Percentiles rank a stretch among this genome's conserved stretches.
Conservation (phyloP, 2,113 vertebrate species). For the Paradisaea rubra region DNA sequence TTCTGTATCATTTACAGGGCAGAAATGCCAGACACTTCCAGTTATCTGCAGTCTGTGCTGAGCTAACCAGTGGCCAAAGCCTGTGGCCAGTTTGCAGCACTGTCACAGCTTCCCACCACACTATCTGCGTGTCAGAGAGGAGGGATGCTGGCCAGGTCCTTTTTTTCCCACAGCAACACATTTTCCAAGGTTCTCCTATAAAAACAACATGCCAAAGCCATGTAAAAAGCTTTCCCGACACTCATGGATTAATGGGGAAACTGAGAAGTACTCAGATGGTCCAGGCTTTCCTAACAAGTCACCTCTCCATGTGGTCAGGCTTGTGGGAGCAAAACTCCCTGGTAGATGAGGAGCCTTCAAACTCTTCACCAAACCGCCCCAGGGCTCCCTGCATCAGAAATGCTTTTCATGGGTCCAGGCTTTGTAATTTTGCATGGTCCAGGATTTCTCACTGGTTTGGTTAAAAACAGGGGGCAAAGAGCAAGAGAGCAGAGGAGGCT, state of each 20-base stretch:
- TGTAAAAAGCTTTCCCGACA: constrained; percentile 8
- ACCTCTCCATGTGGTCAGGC: neutral
- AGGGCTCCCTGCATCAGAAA: neutral
- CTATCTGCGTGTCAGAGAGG: neutral
- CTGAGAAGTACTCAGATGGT: neutral
- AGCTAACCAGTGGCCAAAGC: neutral
- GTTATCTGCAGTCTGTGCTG: neutral
- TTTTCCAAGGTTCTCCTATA: constrained; percentile 39
- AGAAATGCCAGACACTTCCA: neutral
- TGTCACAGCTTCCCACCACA: neutral
- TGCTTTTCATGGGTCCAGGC: neutral
- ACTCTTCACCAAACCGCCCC: neutral
- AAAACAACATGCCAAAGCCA: neutral
- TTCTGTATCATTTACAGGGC: neutral
- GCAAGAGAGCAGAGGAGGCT: neutral
- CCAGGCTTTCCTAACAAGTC: neutral
- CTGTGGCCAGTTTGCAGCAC: neutral
- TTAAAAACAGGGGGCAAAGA: neutral
- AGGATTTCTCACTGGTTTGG: neutral
- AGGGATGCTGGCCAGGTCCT: neutral
- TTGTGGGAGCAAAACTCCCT: neutral
- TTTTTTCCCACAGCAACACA: constrained; percentile 27
- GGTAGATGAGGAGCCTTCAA: neutral
- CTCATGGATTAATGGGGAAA: neutral
- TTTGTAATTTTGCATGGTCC: neutral